Evolutionary conservation across 1,140 invertebrate genomes (phyloP), one percentile per base, ranked within the genome.

Genomic region (Asbolus verrucosus): DNA sequence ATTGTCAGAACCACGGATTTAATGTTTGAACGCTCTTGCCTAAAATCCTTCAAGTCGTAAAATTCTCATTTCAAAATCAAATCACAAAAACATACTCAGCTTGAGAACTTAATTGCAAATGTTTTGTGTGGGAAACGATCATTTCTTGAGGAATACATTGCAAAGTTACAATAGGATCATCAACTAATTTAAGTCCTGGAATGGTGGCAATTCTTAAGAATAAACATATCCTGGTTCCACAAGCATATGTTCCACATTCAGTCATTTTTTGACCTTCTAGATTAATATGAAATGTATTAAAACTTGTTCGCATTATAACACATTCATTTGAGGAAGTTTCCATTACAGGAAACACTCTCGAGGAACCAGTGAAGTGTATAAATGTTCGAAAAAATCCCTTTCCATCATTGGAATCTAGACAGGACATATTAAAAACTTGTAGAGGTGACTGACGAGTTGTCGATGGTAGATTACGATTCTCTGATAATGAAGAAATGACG

Each of bases 121-220:
- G 82, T 72, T 87, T 87, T 0, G 84, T 87, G 54, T 87, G 88
- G 1, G 84, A 83, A 1, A 84, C 84, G 1, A 85, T 82, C 31
- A 83, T 82, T 14, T 89, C 85, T 67, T 89, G 88, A 0, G 85
- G 84, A 36, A 83, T 84, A 75, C 90, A 91, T 70, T 87, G 84
- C 21, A 91, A 80, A 15, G 85, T 87, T 6, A 91, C 80, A 6
- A 86, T 82, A 1, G 83, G 79, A 75, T 91, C 89, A 41, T 88
- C 85, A 0, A 84, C 84, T n/a, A 90, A 82, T 76, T 83, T 85
- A 24, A 91, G 76, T 1, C 87, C 88, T 5, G 80, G 68, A 21
- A 90, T 84, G 1, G 83, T 80, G 5, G 89, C 88, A 74, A 91
- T 88, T 31, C 89, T 81, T 0, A 91, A 19, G 1, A 82, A 83